Base-by-base conservation (phyloP, 1,140 invertebrate species). In the Oppia nitens region DNA sequence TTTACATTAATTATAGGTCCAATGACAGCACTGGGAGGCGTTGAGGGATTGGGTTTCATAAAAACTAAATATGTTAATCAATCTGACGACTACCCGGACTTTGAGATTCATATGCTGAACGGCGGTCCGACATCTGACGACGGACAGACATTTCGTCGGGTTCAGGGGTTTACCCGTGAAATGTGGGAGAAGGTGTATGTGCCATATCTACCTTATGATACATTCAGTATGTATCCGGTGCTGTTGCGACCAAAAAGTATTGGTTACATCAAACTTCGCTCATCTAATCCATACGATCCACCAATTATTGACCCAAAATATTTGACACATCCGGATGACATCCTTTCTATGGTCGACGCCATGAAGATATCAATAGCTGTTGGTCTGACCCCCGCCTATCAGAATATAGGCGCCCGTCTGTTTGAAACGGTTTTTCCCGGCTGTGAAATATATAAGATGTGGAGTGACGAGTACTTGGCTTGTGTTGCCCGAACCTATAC, bases 251-350 rank as follows among this genome's bases (percentile, higher is more conserved):
- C 76, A 3, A 67, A 71, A 60, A 89, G 85, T 62, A 78, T 77
- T 63, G 91, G 91, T 0, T 74, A 77, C 17, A 84, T 95, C 17
- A 82, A 81, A 60, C 68, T 95, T 3, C 74, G 84, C 4, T 85
- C 82, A 55, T 78, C 78, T 21, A 85, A 93, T 73, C 93, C 93
- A 0, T 83, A 83, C 60, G 83, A 91, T 62, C 84, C 90, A 68
- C 94, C 94, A 0, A 76, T 89, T 17, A 91, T 98, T 53, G 85
- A 91, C 68, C 88, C 93, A 0, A 92, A 91, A 68, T 94, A 94
- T 65, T 81, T 94, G 63, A 75, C 78, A 3, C 82, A 89, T 55
- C 82, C 82, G 1, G 74, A 79, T n/a, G 87, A 92, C 66, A 76
- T 88, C 62, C 81, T 81, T 28, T 82, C 80, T 0, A 69, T 91